Base-by-base conservation (phyloP, 2,113 vertebrate species). In the Tychaedon coryphoeus region DNA sequence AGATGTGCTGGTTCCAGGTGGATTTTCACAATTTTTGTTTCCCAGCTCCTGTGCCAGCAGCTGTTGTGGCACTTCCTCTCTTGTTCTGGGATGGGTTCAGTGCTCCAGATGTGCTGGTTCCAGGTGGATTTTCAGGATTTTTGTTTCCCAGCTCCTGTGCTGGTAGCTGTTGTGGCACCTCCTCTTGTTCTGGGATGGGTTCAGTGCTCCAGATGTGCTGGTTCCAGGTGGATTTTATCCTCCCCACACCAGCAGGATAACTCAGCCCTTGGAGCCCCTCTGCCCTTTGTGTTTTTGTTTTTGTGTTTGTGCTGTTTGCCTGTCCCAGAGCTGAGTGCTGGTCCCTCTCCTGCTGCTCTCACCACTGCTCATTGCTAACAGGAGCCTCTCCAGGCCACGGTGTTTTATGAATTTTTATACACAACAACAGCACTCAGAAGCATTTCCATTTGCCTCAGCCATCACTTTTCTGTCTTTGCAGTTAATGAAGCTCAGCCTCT, bases 401-500 rank as follows among this genome's bases (percentile, higher is more conserved):
- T 22, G 34, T 47, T 82, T 45, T 19, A n/a, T 56, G 72, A 80
- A 40, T 81, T 88, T 71, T 66, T 53, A 25, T 38, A 19, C 11
- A 38, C 36, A 62, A 8, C 43, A 80, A 0, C 28, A 64, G 54
- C 62, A 23, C 58, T 66, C 13, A 2, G 24, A 71, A 76, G 15
- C 45, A 1, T 73, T 91, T 91, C n/a, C 2, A 1, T 75, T 86
- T 73, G 34, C 64, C 92, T 90, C 60, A 80, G 1, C 67, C 60
- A 54, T 42, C 45, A 3, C 42, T 65, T 53, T 43, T n/a, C 15
- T 66, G 33, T 61, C 43, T 67, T 12, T 28, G 62, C 28, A 70
- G 81, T 48, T 96, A 90, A 86, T 66, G 70, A 87, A 90, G 86
- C 89, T 89, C 40, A 34, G 23, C 12, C 74, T 73, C n/a, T 82